Conservation (phyloP, 2,113 vertebrate genomes). For the Phaethornis superciliosus region DNA sequence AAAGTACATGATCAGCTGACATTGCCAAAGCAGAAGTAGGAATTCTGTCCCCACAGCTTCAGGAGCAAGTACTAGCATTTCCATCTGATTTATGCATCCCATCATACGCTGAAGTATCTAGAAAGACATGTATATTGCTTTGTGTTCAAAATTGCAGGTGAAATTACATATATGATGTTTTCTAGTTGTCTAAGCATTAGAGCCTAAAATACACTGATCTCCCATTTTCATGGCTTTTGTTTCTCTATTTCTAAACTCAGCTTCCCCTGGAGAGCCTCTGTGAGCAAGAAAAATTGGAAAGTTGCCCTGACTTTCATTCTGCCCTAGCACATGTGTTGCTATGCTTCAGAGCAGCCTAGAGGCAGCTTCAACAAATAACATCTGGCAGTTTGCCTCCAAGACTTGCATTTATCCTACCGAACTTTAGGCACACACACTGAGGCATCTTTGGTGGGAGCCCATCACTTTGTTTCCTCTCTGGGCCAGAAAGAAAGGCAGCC, state of each 20-base stretch:
- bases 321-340: constrained; percentile 47
- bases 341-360: constrained; percentile 54
- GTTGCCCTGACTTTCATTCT: constrained; percentile 54
- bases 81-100: background rate
- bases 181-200: background rate
- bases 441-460: constrained; percentile 38
- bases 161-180: background rate
- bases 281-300: constrained; percentile 57
- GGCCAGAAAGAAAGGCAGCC: background rate
- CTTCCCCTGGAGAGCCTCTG: constrained; percentile 40
- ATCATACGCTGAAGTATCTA: background rate
- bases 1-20: background rate
- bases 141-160: background rate
- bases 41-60: background rate
- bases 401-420: constrained; percentile 35
- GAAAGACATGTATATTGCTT: background rate
- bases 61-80: background rate
- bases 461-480: constrained; percentile 5
- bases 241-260: constrained; percentile 2
- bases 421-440: constrained; percentile 17
- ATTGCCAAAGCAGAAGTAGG: background rate
- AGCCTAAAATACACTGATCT: background rate
- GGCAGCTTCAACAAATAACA: constrained; percentile 60
- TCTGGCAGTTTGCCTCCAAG: constrained; percentile 60
- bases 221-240: constrained; percentile 10